These are phyloP conservation scores for Halichoerus grypus DNA, from an alignment of 2,113 vertebrate genomes.

Conservation along the genomic window DNA sequence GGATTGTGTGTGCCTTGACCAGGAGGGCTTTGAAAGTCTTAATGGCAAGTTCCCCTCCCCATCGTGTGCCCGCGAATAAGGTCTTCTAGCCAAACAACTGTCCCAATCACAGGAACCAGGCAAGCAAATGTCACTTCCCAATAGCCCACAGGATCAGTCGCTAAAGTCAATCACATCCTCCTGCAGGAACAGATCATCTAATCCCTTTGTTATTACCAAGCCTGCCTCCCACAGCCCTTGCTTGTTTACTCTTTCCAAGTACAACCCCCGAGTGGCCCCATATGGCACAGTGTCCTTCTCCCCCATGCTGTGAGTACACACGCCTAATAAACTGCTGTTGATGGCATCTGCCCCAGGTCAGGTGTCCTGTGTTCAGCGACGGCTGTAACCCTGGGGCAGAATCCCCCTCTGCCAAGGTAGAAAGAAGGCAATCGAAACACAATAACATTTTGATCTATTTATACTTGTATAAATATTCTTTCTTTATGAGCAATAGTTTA, in stretches of 20 bases:
- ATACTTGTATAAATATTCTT: background rate
- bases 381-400: background rate
- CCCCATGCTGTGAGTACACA: background rate
- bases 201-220: background rate
- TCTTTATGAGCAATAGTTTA: background rate
- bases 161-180: background rate
- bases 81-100: background rate
- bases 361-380: background rate
- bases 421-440: background rate
- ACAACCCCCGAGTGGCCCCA: fast-evolving
- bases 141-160: background rate
- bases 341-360: fast-evolving
- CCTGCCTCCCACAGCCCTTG: background rate
- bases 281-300: fast-evolving
- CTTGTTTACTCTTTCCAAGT: background rate
- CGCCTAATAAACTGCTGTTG: background rate
- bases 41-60: fast-evolving
- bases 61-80: fast-evolving
- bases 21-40: background rate
- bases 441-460: background rate
- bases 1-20: background rate
- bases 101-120: background rate
- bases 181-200: background rate
- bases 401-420: background rate
- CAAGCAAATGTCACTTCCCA: background rate